A percentile compares a stretch with the other conserved stretches of the same genome.
Conservation (phyloP, 2,113 vertebrate genomes). For the Aramus guarauna region DNA sequence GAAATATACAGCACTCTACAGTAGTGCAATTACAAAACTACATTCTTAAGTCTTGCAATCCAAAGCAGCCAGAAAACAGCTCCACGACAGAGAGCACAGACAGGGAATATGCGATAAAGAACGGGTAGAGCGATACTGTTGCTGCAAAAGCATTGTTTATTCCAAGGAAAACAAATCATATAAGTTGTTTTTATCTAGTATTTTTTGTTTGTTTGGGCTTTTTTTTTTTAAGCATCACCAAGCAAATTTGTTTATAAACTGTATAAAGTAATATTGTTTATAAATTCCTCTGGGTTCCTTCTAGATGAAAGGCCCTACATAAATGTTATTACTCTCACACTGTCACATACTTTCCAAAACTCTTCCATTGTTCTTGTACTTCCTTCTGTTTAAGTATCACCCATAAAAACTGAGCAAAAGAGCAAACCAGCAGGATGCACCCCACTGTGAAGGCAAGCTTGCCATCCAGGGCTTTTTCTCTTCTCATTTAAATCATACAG, state of each 20-base stretch:
- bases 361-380: conserved; percentile 59
- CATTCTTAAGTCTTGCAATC: not conserved
- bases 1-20: not conserved
- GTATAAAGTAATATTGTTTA: conserved; percentile 59
- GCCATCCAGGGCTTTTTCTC: not conserved
- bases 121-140: not conserved
- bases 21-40: not conserved
- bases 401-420: not conserved
- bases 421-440: not conserved
- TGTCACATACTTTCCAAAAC: conserved; percentile 33
- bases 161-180: conserved; percentile 48
- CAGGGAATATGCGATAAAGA: conserved; percentile 13
- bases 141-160: conserved; percentile 49
- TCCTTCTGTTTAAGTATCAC: conserved; percentile 42
- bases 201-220: not conserved
- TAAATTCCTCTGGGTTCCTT: conserved; percentile 49
- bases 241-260: conserved; percentile 64
- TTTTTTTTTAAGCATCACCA: not conserved
- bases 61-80: not conserved
- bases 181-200: conserved; percentile 46
- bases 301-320: conserved; percentile 55
- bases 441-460: not conserved
- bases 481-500: not conserved
- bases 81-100: not conserved
- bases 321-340: conserved; percentile 50